These are phyloP conservation scores for Eulemur albifrons DNA, from an alignment of 2,797 vertebrate genomes.

Conservation along the genomic window DNA sequence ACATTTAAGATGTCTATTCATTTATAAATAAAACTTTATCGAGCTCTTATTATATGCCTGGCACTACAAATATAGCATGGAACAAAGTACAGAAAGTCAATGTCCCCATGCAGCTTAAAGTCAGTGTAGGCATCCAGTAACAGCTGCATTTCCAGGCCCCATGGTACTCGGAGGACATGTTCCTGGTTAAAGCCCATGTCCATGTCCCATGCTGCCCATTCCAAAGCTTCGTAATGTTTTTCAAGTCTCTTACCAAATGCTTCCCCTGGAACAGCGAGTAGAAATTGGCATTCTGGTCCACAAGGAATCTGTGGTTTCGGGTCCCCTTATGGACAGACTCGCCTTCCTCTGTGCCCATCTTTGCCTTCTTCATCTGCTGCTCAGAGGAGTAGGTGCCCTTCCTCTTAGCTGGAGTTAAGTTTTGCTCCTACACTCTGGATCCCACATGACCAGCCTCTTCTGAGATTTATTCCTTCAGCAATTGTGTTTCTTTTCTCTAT, in stretches of 20 bases:
- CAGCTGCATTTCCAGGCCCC: neutral
- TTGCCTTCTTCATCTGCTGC: neutral
- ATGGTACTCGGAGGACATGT: neutral
- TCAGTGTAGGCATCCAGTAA: neutral
- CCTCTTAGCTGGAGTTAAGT: neutral
- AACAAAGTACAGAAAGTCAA: neutral
- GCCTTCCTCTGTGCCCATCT: neutral
- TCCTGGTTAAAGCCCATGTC: neutral
- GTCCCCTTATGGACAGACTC: neutral
- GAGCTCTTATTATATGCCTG: neutral
- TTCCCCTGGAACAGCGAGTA: neutral
- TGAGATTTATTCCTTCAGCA: neutral
- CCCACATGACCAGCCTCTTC: neutral
- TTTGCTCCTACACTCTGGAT: neutral
- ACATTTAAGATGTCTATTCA: neutral
- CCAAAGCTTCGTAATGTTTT: neutral
- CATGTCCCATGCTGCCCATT: neutral
- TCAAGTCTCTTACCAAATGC: neutral
- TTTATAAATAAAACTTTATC: neutral
- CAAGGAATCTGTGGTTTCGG: neutral
- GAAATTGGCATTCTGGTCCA: neutral
- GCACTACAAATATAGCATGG: rapidly evolving
- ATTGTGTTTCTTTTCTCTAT: neutral
- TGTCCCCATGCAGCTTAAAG: neutral
- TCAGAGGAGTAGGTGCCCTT: neutral